Evolutionary conservation across 2,888 invertebrate genomes (phyloP).

Genomic region (Timandra comae): DNA sequence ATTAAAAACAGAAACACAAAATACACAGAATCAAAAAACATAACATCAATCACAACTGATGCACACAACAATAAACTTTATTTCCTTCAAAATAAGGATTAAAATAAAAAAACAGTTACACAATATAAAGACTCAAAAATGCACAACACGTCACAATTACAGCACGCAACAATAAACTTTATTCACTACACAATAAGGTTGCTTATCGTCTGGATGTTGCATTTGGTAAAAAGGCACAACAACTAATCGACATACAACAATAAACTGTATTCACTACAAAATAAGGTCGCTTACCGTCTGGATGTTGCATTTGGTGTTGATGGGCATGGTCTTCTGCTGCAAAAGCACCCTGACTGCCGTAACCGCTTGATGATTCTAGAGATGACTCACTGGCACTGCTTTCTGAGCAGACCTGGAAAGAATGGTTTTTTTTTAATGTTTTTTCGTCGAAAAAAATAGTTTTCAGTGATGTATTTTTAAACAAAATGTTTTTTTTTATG

Average conservation of each 20-base stretch:
- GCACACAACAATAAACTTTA: too few relatives aligned
- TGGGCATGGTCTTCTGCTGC: slow-evolving; percentile 74
- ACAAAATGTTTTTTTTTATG: too few relatives aligned
- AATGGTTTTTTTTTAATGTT: too few relatives aligned
- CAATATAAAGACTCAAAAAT: slow-evolving; percentile 5
- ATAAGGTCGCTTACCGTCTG: slow-evolving; percentile 55
- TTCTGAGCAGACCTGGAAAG: slow-evolving; percentile 64
- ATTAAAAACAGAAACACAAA: too few relatives aligned
- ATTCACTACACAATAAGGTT: too few relatives aligned
- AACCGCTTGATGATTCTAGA: slow-evolving; percentile 85
- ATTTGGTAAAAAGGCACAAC: slow-evolving; percentile 27
- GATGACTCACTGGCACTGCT: slow-evolving; percentile 85
- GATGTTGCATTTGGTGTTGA: slow-evolving; percentile 53
- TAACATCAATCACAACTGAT: too few relatives aligned
- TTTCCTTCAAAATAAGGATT: too few relatives aligned
- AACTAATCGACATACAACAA: not conserved
- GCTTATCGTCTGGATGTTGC: slow-evolving; percentile 63
- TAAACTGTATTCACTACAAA: too few relatives aligned
- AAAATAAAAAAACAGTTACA: slow-evolving; percentile 2
- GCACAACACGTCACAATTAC: slow-evolving; percentile 1
- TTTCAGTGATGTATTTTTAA: too few relatives aligned
- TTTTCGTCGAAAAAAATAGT: too few relatives aligned
- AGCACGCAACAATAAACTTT: not conserved
- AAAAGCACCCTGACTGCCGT: slow-evolving; percentile 85
- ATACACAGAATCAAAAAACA: too few relatives aligned